Conservation (phyloP, 2,888 invertebrate species). For the Phyllotreta striolata region DNA sequence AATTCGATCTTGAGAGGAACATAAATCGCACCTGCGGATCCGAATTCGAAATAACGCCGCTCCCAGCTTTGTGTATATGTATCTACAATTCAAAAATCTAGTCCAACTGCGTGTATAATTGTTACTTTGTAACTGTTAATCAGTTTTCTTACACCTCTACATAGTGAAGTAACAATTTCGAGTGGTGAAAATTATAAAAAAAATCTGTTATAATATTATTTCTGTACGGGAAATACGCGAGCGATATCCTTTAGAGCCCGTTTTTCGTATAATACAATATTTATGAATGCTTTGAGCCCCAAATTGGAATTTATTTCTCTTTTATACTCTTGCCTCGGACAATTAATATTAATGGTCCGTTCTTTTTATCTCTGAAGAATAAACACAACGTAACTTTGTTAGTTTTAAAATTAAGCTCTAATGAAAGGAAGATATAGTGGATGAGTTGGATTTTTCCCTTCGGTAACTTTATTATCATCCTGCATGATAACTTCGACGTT, state of each 20-base stretch:
- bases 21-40: conserved; percentile 63
- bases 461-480: no score
- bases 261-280: conserved; percentile 10
- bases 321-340: conserved; percentile 18
- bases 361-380: conserved; percentile 24
- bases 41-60: conserved; percentile 26
- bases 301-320: conserved; percentile 30
- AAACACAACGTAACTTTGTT: conserved; percentile 37
- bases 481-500: no score
- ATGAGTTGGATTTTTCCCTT: neutral
- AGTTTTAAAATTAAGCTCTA: conserved; percentile 24
- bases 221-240: no score
- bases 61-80: conserved; percentile 16
- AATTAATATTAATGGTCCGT: conserved; percentile 30
- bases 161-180: no score
- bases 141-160: no score
- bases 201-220: no score
- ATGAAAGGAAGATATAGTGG: conserved; percentile 23
- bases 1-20: conserved; percentile 61
- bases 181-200: no score
- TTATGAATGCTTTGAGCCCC: conserved; percentile 27
- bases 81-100: conserved; percentile 11
- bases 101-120: no score
- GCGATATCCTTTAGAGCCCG: conserved; percentile 15
- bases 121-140: no score